These are phyloP conservation scores for Drosophila pallidifrons DNA, from an alignment of 1,140 invertebrate species.

Conservation along the genomic window DNA sequence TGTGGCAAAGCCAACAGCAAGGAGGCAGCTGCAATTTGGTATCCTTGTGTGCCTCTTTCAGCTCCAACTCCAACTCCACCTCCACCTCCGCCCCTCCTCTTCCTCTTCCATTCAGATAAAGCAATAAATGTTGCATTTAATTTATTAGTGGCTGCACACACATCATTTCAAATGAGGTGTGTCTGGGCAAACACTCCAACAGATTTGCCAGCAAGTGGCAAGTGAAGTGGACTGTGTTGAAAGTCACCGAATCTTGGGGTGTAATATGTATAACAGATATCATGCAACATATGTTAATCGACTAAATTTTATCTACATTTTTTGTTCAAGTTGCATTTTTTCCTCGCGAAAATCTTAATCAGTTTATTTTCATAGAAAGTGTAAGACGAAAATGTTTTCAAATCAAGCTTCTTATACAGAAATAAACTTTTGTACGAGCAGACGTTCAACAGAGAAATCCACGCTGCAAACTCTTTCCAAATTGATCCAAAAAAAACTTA, in stretches of 20 bases:
- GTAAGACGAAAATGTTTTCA: no score
- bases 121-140: constrained; percentile 81
- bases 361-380: no score
- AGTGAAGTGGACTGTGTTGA: constrained; percentile 16
- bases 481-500: no score
- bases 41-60: constrained; percentile 8
- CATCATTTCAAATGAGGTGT: constrained; percentile 42
- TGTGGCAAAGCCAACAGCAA: background rate
- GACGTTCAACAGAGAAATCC: no score
- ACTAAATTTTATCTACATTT: no score
- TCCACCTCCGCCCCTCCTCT: background rate
- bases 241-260: background rate
- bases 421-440: no score
- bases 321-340: no score
- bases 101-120: constrained; percentile 48
- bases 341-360: no score
- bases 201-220: constrained; percentile 18
- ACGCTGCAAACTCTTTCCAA: no score
- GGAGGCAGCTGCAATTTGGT: constrained; percentile 59
- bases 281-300: no score
- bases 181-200: constrained; percentile 28
- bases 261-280: no score
- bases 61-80: constrained; percentile 34
- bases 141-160: constrained; percentile 57
- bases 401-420: no score